Base-by-base conservation (phyloP, 2,113 vertebrate species). In the Orientallactaga bullata region DNA sequence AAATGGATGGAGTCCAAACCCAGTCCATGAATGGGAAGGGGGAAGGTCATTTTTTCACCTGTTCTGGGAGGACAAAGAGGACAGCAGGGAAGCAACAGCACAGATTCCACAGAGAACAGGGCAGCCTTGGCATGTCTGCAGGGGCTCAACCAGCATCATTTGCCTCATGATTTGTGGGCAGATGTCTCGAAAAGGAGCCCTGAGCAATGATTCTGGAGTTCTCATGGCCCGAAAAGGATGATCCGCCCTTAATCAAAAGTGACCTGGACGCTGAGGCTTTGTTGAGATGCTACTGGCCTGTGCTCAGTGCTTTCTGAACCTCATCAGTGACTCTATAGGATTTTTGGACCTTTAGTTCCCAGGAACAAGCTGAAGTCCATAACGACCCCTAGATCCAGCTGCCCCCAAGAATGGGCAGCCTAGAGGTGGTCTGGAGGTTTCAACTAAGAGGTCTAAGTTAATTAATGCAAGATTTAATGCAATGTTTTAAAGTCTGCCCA, bases 21-120 rank as follows among this genome's bases (percentile, higher is more conserved):
- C 28, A 16, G 9, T 9, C 21, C 1, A 0, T 23, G 7, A 21
- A 12, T 7, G 35, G 51, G 30, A 21, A 12, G n/a, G 51, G 12
- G 17, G 32, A 15, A 23, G 24, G 47, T 8, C 10, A 17, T n/a
- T n/a, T 11, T 60, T 2, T 7, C 21, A 0, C 30, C n/a, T 0
- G 17, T n/a, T 39, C 83, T 65, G 73, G 39, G 55, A 55, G 55
- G 55, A 55, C 8, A 20, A n/a, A 71, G 9, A 65, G 9, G 20
- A 47, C 35, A 9, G n/a, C 9, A 51, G 17, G 11, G 71, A 35
- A 1, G 4, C 55, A 47, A 39, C 5, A 47, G 37, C 24, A 7
- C 1, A 32, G 39, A 35, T 28, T 68, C 68, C 21, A 60, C 37
- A 68, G 68, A 35, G 51, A 69, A 42, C 0, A 13, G 21, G 11